A percentile compares a stretch with the other conserved stretches of the same genome.
Evolutionary conservation across 2,888 invertebrate species (phyloP).

Genomic region (Branchipolynoe longqiensis): DNA sequence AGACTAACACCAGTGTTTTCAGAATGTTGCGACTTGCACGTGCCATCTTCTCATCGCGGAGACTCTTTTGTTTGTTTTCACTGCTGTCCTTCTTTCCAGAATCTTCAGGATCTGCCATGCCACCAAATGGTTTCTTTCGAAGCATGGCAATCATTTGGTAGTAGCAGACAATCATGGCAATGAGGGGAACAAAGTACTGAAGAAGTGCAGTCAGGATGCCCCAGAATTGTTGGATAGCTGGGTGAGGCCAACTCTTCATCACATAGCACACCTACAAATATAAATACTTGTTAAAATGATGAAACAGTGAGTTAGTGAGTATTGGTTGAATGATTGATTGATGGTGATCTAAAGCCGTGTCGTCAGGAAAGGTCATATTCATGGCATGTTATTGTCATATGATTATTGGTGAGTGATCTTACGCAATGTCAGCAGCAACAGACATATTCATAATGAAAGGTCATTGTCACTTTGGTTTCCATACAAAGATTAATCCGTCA

Average conservation of each 20-base stretch:
- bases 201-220: conserved; percentile 24
- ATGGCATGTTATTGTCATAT: too few species aligned
- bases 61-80: background rate
- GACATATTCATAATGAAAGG: too few species aligned
- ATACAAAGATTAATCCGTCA: too few species aligned
- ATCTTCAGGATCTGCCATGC: background rate
- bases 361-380: too few species aligned
- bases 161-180: conserved; percentile 43
- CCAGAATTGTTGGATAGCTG: conserved; percentile 8
- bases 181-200: conserved; percentile 38
- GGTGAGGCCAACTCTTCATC: background rate
- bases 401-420: too few species aligned
- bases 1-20: conserved; percentile 39
- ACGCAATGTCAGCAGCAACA: too few species aligned
- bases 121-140: conserved; percentile 3
- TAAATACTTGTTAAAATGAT: background rate
- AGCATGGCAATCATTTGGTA: conserved; percentile 20
- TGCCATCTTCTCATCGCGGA: conserved; percentile 28
- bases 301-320: too few species aligned
- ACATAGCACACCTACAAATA: conserved; percentile 2
- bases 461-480: too few species aligned
- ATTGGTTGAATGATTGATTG: too few species aligned
- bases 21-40: conserved; percentile 39
- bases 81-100: background rate
- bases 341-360: too few species aligned